Conservation (phyloP, 2,797 vertebrate genomes). For the Lophotriccus pileatus region DNA sequence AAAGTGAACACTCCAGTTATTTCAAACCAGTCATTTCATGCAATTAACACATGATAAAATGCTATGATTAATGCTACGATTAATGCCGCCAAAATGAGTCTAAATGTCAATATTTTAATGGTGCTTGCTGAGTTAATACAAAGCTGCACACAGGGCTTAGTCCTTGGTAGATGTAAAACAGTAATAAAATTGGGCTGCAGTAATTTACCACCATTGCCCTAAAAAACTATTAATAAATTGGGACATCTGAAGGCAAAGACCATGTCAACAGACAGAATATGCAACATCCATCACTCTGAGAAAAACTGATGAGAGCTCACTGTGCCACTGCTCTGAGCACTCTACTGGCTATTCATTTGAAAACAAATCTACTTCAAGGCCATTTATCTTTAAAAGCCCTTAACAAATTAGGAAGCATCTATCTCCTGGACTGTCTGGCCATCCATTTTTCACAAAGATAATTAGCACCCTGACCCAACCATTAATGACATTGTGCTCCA, state of each 20-base stretch:
- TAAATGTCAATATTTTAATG: constrained; percentile 31
- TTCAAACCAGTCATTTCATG: not conserved
- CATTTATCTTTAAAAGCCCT: constrained; percentile 49
- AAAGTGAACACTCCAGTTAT: not conserved
- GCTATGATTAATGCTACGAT: not conserved
- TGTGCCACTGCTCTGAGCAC: not conserved
- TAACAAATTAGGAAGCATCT: constrained; percentile 7
- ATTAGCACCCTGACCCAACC: constrained; percentile 23
- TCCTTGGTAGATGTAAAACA: not conserved
- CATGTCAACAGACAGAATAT: not conserved
- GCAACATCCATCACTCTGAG: not conserved
- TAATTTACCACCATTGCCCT: constrained; percentile 32
- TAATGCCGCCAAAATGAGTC: constrained; percentile 2
- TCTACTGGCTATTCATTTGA: not conserved
- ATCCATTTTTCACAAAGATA: constrained; percentile 20
- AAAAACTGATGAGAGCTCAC: not conserved
- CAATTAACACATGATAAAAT: constrained; percentile 12
- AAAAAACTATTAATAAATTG: constrained; percentile 22
- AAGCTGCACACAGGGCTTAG: not conserved
- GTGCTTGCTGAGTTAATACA: not conserved
- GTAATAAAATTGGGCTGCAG: constrained; percentile 4
- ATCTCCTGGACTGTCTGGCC: not conserved
- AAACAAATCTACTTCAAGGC: constrained; percentile 31
- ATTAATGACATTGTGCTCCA: not conserved
- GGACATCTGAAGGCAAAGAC: constrained; percentile 23